These are phyloP conservation scores for Unio pictorum DNA, from an alignment of 2,888 invertebrate genomes.

Conservation along the genomic window DNA sequence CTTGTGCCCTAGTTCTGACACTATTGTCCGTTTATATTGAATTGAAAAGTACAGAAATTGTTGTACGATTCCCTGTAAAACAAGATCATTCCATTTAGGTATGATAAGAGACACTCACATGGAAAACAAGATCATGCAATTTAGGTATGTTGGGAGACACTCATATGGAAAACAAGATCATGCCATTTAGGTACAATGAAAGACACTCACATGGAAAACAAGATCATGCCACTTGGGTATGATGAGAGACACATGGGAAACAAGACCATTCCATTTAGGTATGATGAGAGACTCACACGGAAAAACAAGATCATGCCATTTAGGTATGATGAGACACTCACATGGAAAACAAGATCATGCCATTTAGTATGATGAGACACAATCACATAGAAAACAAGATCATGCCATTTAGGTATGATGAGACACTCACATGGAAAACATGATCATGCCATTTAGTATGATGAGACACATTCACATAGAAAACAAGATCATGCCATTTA, in stretches of 20 bases:
- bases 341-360: slow-evolving; percentile 94
- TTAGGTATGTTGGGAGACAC: slow-evolving; percentile 87
- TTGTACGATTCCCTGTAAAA: no score
- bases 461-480: no score
- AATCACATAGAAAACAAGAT: slow-evolving; percentile 84
- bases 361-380: slow-evolving; percentile 90
- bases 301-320: slow-evolving; percentile 98
- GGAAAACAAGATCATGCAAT: slow-evolving; percentile 98
- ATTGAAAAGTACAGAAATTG: no score
- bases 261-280: slow-evolving; percentile 98
- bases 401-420: slow-evolving; percentile 99
- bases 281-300: slow-evolving; percentile 80
- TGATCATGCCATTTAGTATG: no score
- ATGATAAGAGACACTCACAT: slow-evolving; percentile 55
- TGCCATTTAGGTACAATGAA: slow-evolving; percentile 67
- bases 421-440: no score
- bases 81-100: no score
- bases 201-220: slow-evolving; percentile 78
- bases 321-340: slow-evolving; percentile 83
- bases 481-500: no score
- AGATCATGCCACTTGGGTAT: slow-evolving; percentile 99
- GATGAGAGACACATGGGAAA: slow-evolving; percentile 81
- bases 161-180: slow-evolving; percentile 85
- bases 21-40: no score
- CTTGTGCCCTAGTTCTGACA: no score